Evolutionary conservation across 2,113 vertebrate genomes (phyloP).

Genomic region (Acrocephalus kingi): DNA sequence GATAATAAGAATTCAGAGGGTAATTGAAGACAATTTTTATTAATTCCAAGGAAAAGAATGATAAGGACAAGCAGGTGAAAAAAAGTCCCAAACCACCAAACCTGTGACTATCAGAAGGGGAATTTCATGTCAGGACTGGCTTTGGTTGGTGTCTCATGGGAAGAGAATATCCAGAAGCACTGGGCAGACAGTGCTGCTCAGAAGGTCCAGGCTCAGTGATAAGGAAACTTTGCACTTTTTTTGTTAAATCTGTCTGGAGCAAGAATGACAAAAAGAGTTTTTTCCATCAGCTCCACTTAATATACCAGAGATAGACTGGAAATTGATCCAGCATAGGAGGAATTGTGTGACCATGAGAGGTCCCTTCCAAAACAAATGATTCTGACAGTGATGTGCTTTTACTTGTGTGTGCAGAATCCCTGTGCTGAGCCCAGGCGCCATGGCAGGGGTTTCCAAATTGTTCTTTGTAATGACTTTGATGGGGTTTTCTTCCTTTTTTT

Average conservation of each 20-base stretch:
- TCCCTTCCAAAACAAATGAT: background rate
- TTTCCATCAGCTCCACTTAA: background rate
- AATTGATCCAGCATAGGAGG: background rate
- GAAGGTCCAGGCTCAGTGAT: background rate
- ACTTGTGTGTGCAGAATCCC: background rate
- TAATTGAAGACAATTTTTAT: background rate
- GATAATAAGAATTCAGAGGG: background rate
- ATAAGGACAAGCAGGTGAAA: background rate
- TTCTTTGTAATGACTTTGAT: background rate
- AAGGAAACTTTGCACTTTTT: background rate
- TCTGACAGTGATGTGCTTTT: background rate
- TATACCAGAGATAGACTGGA: background rate
- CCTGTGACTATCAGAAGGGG: background rate
- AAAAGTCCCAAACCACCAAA: background rate
- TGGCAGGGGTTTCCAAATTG: background rate
- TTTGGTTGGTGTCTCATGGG: background rate
- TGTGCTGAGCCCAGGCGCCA: background rate
- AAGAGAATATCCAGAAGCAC: background rate
- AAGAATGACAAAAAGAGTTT: background rate
- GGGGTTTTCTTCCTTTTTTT: background rate
- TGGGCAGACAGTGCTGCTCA: background rate
- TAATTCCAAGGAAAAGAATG: background rate
- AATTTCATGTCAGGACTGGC: background rate
- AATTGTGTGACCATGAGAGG: background rate
- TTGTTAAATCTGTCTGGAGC: background rate